Conservation (phyloP, 2,113 vertebrate species). For the Sinocyclocheilus rhinocerous region DNA sequence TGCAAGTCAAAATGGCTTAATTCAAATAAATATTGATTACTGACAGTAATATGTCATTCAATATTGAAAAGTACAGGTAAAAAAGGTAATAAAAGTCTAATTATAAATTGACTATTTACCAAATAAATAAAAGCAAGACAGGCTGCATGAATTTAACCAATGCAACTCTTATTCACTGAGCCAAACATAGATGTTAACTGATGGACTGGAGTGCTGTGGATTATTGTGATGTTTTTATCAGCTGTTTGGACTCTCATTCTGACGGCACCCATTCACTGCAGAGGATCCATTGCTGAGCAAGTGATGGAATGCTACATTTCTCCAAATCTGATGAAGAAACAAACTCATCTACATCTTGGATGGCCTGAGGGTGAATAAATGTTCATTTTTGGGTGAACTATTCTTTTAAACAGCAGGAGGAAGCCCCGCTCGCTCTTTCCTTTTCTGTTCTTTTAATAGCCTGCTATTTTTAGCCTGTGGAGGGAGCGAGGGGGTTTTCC, state of each 20-base stretch:
- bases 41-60: too few relatives aligned
- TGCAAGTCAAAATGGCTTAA: too few relatives aligned
- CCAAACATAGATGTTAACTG: too few relatives aligned
- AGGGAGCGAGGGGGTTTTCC: slow-evolving; percentile 24
- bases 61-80: too few relatives aligned
- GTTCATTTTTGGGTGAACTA: neutral
- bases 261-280: neutral
- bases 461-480: slow-evolving; percentile 50
- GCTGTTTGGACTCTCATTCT: too few relatives aligned
- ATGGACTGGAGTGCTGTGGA: too few relatives aligned
- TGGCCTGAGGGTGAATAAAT: neutral
- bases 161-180: too few relatives aligned
- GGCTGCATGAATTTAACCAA: too few relatives aligned
- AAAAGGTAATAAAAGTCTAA: neutral
- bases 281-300: neutral
- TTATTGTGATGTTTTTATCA: neutral
- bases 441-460: slow-evolving; percentile 43
- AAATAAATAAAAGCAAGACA: neutral
- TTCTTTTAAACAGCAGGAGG: neutral
- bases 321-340: neutral
- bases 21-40: too few relatives aligned
- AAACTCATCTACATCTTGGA: neutral
- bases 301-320: neutral
- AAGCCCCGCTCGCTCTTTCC: neutral
- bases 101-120: neutral